phyloP scores from a whole-genome alignment of 2,888 invertebrate genomes.

The Eilema griseolum region DNA sequence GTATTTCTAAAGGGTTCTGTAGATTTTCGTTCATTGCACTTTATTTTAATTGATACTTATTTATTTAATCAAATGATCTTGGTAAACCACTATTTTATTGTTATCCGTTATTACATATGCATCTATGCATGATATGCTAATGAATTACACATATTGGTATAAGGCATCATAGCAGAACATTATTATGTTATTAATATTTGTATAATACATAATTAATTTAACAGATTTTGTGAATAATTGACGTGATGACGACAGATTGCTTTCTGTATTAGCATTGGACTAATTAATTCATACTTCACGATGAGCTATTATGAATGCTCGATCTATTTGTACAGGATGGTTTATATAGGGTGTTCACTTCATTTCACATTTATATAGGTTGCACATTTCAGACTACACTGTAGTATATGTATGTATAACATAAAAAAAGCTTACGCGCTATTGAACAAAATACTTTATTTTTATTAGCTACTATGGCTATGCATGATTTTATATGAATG shows the following conservation, averaged over 20 bases:
- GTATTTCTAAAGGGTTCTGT: constrained; percentile 15
- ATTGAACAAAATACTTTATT: too few relatives aligned
- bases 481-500: too few relatives aligned
- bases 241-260: background rate
- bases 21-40: constrained; percentile 9
- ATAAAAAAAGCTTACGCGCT: too few relatives aligned
- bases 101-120: constrained; percentile 3
- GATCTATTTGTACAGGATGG: too few relatives aligned
- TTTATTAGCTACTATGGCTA: too few relatives aligned
- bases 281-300: too few relatives aligned
- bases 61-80: constrained; percentile 14
- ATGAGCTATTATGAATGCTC: too few relatives aligned
- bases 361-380: too few relatives aligned
- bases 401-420: too few relatives aligned
- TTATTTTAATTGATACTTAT: constrained; percentile 11
- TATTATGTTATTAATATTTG: constrained; percentile 7
- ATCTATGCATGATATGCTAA: background rate
- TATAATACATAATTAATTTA: constrained; percentile 1
- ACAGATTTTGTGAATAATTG: background rate
- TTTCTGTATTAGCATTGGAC: background rate
- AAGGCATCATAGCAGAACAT: background rate
- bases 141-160: background rate
- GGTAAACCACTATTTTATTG: constrained; percentile 9
- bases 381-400: too few relatives aligned
- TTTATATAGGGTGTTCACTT: too few relatives aligned